Evolutionary conservation across 2,113 vertebrate genomes (phyloP), one percentile per base, ranked within the genome.

Genomic region (Prochilodus magdalenae): DNA sequence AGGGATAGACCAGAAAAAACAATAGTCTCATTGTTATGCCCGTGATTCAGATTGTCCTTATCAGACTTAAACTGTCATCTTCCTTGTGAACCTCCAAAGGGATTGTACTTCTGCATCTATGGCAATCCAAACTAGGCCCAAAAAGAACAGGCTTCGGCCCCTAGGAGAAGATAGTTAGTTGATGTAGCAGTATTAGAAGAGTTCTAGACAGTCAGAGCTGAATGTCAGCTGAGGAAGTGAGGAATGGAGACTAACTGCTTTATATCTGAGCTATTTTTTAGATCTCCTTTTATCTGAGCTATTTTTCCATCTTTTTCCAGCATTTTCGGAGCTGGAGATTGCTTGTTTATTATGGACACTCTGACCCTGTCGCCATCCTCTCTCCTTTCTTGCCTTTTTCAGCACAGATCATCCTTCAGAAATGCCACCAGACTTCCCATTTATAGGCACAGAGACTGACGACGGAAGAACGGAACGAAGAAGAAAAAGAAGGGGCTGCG

Each of bases 371-470:
- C 6, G n/a, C 30, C 13, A 40, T 36, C 15, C 55, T 75, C 22
- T 49, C 65, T 82, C 36, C 49, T 80, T 73, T 63, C 71, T 84
- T 82, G 73, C 85, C 84, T 86, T 88, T 87, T 87, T 81, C 83
- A 90, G 85, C 73, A 59, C 16, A 40, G 57, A 49, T 24, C 74
- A 26, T 70, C 27, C 30, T 6, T 83, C 36, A 18, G 47, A 78
- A 83, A 71, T 85, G 80, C 84, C 85, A 83, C 73, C 84, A 87
- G 87, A 84, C 75, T 86, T 89, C 77, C 89, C 89, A 87, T 90
- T 89, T 90, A 88, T 89, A 90, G 89, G 75, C 86, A 90, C 51
- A 5, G 20, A 79, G 82, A 73, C 83, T 51, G 16, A 73, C 30
- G 63, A 82, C 44, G 77, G 76, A 75, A 49, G 59, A 67, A 83